phyloP scores from a whole-genome alignment of 1,140 invertebrate genomes.

The Drosophila orena region DNA sequence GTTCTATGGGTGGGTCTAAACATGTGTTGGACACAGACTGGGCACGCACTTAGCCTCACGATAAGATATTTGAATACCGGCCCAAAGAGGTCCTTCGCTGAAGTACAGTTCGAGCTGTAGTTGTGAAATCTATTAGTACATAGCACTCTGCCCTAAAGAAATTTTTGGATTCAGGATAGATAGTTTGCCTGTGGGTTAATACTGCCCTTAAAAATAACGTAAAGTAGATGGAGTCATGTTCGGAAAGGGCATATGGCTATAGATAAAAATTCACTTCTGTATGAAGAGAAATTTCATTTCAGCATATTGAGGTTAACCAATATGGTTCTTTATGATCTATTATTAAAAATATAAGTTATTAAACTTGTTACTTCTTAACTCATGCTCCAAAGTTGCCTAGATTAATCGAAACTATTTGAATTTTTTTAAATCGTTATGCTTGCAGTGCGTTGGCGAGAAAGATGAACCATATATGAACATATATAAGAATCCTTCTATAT shows the following conservation, averaged over 20 bases:
- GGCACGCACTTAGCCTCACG: constrained; percentile 32
- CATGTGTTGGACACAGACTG: constrained; percentile 40
- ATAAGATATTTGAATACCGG: constrained; percentile 37
- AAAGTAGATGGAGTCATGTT: too few species aligned
- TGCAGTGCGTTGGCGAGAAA: too few species aligned
- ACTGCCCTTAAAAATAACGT: not conserved
- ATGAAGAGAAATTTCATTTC: too few species aligned
- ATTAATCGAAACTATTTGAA: too few species aligned
- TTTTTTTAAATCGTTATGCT: too few species aligned
- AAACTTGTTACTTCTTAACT: too few species aligned
- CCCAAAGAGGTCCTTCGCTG: not conserved
- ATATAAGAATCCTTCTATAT: not conserved
- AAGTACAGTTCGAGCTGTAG: constrained; percentile 12
- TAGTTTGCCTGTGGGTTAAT: not conserved
- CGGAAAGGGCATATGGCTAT: not conserved
- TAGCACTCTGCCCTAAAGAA: constrained; percentile 6
- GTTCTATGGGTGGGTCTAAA: constrained; percentile 15
- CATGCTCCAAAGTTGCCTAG: too few species aligned
- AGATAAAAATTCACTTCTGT: not conserved
- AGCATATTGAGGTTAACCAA: too few species aligned
- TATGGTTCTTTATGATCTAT: too few species aligned
- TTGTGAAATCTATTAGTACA: constrained; percentile 44
- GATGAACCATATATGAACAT: too few species aligned
- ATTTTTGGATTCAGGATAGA: not conserved
- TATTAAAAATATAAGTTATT: too few species aligned